phyloP scores from a whole-genome alignment of 23 tunicate species.

The Halocynthia roretzi region DNA sequence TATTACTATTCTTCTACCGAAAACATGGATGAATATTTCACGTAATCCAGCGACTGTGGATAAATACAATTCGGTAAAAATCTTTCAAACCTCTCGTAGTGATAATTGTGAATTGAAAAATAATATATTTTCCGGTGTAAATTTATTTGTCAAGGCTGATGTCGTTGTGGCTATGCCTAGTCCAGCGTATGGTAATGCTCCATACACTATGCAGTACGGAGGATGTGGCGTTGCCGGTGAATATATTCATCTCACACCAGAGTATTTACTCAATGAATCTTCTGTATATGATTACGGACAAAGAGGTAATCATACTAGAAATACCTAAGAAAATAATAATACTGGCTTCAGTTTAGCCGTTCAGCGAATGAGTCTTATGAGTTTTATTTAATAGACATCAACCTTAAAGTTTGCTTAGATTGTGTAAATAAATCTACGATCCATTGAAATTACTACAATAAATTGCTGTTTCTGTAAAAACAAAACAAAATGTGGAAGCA shows the following conservation, averaged over 20 bases:
- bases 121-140: too few relatives aligned
- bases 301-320: conserved; percentile 22
- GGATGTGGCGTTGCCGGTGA: conserved; percentile 35
- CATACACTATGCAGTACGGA: conserved; percentile 48
- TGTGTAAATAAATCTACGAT: too few relatives aligned
- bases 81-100: neutral
- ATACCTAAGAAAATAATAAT: neutral
- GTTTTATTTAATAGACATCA: too few relatives aligned
- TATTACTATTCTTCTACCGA: conserved; percentile 52
- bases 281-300: conserved; percentile 20
- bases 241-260: conserved; percentile 43
- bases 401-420: too few relatives aligned
- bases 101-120: neutral
- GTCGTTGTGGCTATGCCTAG: conserved; percentile 27
- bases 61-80: conserved; percentile 15
- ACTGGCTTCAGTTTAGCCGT: too few relatives aligned
- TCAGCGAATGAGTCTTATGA: too few relatives aligned
- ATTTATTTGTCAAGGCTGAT: conserved; percentile 46
- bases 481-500: too few relatives aligned
- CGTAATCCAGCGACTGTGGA: neutral
- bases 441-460: too few relatives aligned
- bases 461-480: too few relatives aligned
- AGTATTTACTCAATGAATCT: conserved; percentile 25
- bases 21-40: conserved; percentile 23
- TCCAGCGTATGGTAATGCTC: conserved; percentile 27